Evolutionary conservation across 2,888 invertebrate species (phyloP).

Genomic region (Herminia tarsipennalis): DNA sequence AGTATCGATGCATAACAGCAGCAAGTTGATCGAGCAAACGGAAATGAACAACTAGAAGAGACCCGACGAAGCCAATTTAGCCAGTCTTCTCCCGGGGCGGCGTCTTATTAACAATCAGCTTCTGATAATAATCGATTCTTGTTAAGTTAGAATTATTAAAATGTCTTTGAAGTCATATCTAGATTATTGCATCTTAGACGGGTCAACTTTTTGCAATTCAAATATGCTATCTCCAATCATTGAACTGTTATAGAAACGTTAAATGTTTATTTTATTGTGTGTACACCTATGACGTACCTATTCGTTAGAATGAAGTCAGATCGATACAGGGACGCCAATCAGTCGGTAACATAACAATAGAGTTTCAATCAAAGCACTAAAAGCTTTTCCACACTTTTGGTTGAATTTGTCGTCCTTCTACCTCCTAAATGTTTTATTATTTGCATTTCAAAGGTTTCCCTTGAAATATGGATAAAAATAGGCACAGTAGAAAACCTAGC

Average conservation of each 20-base stretch:
- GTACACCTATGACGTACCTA: constrained; percentile 55
- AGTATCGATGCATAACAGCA: constrained; percentile 52
- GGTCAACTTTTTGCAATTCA: constrained; percentile 9
- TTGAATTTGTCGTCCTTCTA: background rate
- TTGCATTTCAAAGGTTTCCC: too few relatives aligned
- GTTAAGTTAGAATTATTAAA: too few relatives aligned
- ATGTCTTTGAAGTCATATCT: too few relatives aligned
- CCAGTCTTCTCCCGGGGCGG: constrained; percentile 46
- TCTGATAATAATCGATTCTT: constrained; percentile 19
- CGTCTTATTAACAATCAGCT: constrained; percentile 50
- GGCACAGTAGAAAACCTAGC: constrained; percentile 15
- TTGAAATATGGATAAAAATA: constrained; percentile 11
- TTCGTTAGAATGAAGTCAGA: constrained; percentile 57
- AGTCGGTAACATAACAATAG: constrained; percentile 60
- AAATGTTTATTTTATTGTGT: constrained; percentile 51
- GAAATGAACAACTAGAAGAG: constrained; percentile 71
- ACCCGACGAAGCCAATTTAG: constrained; percentile 57
- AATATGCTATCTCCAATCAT: constrained; percentile 5
- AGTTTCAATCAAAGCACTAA: constrained; percentile 53
- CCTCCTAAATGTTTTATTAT: background rate
- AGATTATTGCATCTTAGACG: too few relatives aligned
- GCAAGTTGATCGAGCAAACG: constrained; percentile 61
- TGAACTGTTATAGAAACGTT: constrained; percentile 25
- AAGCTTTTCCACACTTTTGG: constrained; percentile 50
- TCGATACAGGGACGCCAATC: constrained; percentile 77